Percentiles rank a stretch among this genome's conserved stretches.
phyloP scores from a whole-genome alignment of 2,888 invertebrate species.

The Agrotis exclamationis region DNA sequence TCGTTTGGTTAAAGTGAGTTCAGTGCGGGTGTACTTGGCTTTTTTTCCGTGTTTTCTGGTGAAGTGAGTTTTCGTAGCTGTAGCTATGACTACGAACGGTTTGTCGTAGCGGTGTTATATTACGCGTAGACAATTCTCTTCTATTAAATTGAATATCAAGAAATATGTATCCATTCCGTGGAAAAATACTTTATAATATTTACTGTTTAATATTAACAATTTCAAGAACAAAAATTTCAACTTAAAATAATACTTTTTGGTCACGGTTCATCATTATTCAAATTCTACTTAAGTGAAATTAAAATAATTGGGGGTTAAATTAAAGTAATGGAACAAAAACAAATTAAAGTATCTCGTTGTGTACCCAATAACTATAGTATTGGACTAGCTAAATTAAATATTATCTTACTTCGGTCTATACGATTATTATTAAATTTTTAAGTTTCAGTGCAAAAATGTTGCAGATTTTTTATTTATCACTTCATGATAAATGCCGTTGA shows the following conservation, averaged over 20 bases:
- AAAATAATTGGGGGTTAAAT: neutral
- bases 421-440: neutral
- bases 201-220: neutral
- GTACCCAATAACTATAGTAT: neutral
- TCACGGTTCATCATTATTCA: neutral
- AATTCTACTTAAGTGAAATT: neutral
- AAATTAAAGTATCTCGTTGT: neutral
- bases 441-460: too few species aligned
- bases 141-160: neutral
- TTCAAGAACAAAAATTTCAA: neutral
- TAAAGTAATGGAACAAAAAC: neutral
- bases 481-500: too few species aligned
- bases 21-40: conserved; percentile 3
- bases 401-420: neutral
- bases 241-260: neutral
- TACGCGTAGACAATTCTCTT: neutral
- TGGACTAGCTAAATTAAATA: neutral
- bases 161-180: neutral
- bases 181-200: neutral
- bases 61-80: neutral
- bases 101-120: conserved; percentile 1
- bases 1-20: neutral
- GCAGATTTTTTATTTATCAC: too few species aligned
- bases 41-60: neutral
- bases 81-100: neutral